These are phyloP conservation scores for Caenorhabditis elegans DNA, from an alignment of 1,140 invertebrate genomes.

Conservation along the genomic window DNA sequence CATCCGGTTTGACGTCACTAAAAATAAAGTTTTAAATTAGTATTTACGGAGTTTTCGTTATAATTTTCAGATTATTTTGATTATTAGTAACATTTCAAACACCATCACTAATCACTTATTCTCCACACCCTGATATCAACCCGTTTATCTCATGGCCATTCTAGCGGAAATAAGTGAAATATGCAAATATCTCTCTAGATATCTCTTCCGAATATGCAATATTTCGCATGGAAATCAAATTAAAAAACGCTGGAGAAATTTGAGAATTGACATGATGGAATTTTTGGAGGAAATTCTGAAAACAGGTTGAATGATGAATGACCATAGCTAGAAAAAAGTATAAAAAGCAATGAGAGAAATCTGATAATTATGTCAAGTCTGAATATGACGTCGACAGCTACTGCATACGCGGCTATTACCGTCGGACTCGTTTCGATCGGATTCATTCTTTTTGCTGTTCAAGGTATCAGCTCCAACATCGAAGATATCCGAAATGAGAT, in stretches of 20 bases:
- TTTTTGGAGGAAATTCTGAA: not conserved
- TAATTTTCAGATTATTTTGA: not conserved
- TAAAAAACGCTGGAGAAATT: constrained; percentile 2
- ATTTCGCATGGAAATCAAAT: not conserved
- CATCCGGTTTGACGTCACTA: not conserved
- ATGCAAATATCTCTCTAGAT: not conserved
- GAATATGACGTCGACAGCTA: constrained; percentile 44
- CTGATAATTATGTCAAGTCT: not conserved
- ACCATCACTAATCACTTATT: not conserved
- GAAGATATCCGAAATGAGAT: constrained; percentile 46
- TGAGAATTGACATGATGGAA: not conserved
- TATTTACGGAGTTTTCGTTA: not conserved
- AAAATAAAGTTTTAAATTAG: not conserved
- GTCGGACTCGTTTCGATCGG: constrained; percentile 40
- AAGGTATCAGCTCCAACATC: constrained; percentile 43
- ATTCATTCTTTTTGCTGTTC: constrained; percentile 41
- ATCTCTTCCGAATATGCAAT: not conserved
- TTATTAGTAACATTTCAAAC: not conserved
- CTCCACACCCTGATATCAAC: not conserved
- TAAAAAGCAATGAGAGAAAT: not conserved
- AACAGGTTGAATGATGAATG: not conserved
- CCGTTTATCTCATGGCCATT: constrained; percentile 13
- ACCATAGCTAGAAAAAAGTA: not conserved
- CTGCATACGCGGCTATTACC: constrained; percentile 41
- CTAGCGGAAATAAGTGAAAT: not conserved